These are phyloP conservation scores for Pandemis heparana DNA, from an alignment of 2,888 invertebrate genomes.

Conservation along the genomic window DNA sequence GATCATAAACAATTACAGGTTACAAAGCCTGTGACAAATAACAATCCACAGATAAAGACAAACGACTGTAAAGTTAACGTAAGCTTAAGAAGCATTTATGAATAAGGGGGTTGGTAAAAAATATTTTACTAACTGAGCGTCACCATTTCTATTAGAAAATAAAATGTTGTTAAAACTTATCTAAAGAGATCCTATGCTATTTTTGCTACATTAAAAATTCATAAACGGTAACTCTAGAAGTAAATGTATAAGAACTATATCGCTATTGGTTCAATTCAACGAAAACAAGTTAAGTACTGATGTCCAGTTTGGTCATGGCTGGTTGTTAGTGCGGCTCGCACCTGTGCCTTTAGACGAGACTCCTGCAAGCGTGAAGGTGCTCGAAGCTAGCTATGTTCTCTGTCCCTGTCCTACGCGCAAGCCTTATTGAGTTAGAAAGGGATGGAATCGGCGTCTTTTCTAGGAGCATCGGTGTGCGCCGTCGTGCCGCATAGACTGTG, in stretches of 20 bases:
- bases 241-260: constrained; percentile 12
- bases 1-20: too few species aligned
- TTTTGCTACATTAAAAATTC: constrained; percentile 32
- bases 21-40: too few species aligned
- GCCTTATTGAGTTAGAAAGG: not conserved
- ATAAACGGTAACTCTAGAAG: constrained; percentile 1
- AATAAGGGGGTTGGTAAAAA: not conserved
- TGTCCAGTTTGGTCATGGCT: not conserved
- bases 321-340: not conserved
- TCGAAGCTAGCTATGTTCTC: not conserved
- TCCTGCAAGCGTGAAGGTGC: not conserved
- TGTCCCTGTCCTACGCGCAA: not conserved
- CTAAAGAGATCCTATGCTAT: constrained; percentile 24
- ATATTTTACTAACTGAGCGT: not conserved
- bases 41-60: too few species aligned
- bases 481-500: not conserved
- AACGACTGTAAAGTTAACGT: too few species aligned
- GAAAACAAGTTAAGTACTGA: constrained; percentile 4
- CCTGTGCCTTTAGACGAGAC: not conserved
- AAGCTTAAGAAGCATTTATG: not conserved
- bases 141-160: constrained; percentile 4
- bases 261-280: constrained; percentile 4
- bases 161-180: constrained; percentile 13
- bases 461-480: not conserved
- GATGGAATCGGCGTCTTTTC: not conserved